These are phyloP conservation scores for Rhadina sibilatrix DNA, from an alignment of 2,113 vertebrate genomes.

Conservation along the genomic window DNA sequence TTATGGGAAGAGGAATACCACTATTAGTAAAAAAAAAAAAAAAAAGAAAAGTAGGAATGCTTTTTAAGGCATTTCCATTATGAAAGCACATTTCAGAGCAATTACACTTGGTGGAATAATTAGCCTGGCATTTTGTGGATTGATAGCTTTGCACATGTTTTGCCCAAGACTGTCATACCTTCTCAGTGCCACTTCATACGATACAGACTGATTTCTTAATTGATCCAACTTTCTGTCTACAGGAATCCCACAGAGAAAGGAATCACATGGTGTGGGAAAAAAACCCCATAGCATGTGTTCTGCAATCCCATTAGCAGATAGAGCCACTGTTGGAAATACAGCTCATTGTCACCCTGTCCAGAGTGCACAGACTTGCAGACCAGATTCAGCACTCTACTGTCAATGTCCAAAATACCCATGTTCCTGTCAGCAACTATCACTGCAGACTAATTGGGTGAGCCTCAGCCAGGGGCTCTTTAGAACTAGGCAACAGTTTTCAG, in stretches of 20 bases:
- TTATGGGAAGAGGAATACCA: not conserved
- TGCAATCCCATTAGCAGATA: rapidly evolving
- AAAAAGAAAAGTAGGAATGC: not conserved
- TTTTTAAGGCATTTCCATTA: not conserved
- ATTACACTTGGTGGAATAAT: not conserved
- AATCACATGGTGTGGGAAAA: not conserved
- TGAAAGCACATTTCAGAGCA: not conserved
- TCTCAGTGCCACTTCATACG: not conserved
- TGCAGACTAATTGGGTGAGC: not conserved
- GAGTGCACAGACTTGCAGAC: not conserved
- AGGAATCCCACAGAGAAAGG: not conserved
- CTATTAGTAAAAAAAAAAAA: not conserved
- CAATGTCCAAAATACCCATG: not conserved
- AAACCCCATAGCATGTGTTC: not conserved
- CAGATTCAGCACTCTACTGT: not conserved
- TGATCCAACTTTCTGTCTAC: not conserved
- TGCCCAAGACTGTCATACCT: not conserved
- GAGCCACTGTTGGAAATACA: not conserved
- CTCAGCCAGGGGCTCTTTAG: not conserved
- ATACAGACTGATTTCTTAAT: not conserved
- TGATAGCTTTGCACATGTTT: not conserved
- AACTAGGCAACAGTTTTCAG: not conserved
- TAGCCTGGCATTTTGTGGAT: not conserved
- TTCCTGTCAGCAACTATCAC: not conserved
- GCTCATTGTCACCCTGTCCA: not conserved